phyloP scores from a whole-genome alignment of 2,113 vertebrate species.

The Gorilla gorilla region DNA sequence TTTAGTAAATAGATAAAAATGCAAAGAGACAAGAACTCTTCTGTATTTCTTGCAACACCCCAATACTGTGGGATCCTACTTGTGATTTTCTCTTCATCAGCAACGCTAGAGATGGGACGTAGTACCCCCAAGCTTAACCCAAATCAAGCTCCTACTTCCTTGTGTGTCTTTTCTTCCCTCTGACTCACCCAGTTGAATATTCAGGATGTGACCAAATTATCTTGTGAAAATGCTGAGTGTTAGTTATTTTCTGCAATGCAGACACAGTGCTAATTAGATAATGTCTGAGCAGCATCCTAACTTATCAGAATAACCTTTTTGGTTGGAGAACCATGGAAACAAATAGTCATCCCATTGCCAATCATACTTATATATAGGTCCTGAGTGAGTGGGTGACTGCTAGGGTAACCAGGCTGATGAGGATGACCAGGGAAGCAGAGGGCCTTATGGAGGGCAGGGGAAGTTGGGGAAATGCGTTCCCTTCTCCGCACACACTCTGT shows the following conservation, averaged over 20 bases:
- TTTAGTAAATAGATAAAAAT: background rate
- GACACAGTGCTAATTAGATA: constrained; percentile 50
- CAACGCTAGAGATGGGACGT: background rate
- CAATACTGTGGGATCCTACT: background rate
- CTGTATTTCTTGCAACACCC: background rate
- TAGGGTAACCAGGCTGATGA: background rate
- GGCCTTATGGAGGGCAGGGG: background rate
- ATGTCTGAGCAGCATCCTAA: constrained; percentile 25
- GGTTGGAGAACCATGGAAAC: background rate
- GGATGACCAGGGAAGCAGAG: background rate
- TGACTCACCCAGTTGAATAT: constrained; percentile 33
- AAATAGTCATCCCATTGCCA: background rate
- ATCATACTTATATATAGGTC: constrained; percentile 50
- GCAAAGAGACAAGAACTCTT: background rate
- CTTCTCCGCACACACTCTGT: background rate
- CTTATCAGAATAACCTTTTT: background rate
- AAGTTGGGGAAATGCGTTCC: background rate
- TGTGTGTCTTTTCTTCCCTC: background rate
- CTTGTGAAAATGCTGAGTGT: constrained; percentile 42
- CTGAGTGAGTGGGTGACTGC: background rate
- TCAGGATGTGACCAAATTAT: constrained; percentile 53
- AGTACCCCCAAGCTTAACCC: background rate
- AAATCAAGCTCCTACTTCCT: background rate
- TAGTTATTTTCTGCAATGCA: constrained; percentile 36
- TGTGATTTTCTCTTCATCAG: background rate